phyloP scores from a whole-genome alignment of 2,113 vertebrate genomes.

The Phrynosoma platyrhinos region DNA sequence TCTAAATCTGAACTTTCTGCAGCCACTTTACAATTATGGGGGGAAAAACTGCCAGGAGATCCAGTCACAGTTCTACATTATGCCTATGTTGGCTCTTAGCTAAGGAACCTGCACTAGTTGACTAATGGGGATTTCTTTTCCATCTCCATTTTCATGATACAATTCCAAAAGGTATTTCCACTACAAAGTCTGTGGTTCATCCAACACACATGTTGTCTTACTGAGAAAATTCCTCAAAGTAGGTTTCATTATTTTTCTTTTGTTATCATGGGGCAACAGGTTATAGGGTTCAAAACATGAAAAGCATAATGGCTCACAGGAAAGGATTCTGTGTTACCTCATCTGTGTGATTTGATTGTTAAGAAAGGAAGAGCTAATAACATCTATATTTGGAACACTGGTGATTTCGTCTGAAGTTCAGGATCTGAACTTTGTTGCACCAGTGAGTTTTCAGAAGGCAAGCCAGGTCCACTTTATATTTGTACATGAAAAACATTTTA shows the following conservation, averaged over 20 bases:
- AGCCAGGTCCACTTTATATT: constrained; percentile 21
- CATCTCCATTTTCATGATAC: not conserved
- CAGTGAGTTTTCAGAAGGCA: not conserved
- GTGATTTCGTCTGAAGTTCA: not conserved
- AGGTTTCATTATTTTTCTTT: not conserved
- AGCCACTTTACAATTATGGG: not conserved
- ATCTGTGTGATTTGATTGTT: not conserved
- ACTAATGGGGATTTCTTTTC: not conserved
- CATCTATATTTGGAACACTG: not conserved
- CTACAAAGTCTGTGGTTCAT: constrained; percentile 16
- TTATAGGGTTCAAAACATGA: not conserved
- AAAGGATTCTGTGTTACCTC: not conserved
- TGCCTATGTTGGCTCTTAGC: not conserved
- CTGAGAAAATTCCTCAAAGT: not conserved
- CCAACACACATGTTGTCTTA: constrained; percentile 12
- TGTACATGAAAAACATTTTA: constrained; percentile 30
- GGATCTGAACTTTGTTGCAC: not conserved
- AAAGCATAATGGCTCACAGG: constrained; percentile 7
- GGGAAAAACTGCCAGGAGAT: not conserved
- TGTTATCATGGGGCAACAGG: not conserved
- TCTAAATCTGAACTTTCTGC: not conserved
- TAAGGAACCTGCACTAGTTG: not conserved
- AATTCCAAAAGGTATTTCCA: constrained; percentile 32
- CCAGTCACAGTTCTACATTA: not conserved
- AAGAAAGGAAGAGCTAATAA: not conserved